phyloP scores from a whole-genome alignment of 2,888 invertebrate species.

The Dryobotodes eremita region DNA sequence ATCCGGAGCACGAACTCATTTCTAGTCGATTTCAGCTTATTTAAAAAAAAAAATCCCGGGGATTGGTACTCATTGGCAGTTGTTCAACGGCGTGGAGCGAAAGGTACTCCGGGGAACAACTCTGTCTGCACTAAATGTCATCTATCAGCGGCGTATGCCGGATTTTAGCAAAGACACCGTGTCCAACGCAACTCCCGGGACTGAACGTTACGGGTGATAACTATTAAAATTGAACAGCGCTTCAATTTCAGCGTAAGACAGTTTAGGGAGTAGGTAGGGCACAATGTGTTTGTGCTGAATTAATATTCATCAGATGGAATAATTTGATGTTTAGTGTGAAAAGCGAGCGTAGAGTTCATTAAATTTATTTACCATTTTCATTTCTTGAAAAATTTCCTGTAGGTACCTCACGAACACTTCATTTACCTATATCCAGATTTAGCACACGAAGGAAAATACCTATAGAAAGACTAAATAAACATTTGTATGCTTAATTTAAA shows the following conservation, averaged over 20 bases:
- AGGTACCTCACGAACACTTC: neutral
- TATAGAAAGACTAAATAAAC: neutral
- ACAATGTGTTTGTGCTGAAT: constrained; percentile 27
- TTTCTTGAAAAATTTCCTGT: neutral
- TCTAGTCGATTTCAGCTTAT: constrained; percentile 55
- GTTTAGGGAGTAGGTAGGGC: constrained; percentile 46
- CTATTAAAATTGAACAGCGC: constrained; percentile 71
- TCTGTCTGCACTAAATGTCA: constrained; percentile 87
- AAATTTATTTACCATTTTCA: neutral
- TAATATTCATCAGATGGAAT: neutral
- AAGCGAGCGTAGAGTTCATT: neutral
- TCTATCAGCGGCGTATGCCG: constrained; percentile 84
- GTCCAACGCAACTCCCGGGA: constrained; percentile 82
- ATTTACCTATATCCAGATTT: neutral
- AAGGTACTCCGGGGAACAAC: constrained; percentile 87
- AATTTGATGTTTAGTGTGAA: neutral
- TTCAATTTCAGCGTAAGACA: constrained; percentile 55
- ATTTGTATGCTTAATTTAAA: constrained; percentile 9
- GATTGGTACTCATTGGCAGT: constrained; percentile 85
- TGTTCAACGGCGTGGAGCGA: constrained; percentile 86
- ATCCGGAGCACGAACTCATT: constrained; percentile 48
- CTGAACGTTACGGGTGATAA: constrained; percentile 76
- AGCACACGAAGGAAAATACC: neutral
- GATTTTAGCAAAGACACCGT: constrained; percentile 81
- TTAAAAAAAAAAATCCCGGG: constrained; percentile 78